These are phyloP conservation scores for Hypotaenidia okinawae DNA, from an alignment of 2,797 vertebrate genomes.

Conservation along the genomic window DNA sequence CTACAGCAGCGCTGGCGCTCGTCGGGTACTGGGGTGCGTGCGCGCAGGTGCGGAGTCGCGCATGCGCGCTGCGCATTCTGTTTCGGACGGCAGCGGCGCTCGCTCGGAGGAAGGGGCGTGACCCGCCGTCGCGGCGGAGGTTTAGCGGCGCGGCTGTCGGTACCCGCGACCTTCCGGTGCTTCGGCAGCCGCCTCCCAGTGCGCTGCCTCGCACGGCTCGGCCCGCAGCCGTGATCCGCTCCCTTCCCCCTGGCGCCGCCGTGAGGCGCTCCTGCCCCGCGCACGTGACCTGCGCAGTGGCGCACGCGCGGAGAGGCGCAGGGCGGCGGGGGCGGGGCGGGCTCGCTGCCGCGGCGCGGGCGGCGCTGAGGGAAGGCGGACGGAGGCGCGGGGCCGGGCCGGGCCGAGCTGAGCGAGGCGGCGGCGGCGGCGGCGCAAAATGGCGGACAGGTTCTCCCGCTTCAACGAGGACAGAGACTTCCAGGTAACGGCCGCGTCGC, in stretches of 20 bases:
- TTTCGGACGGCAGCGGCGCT: accelerated
- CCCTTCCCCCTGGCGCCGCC: not conserved
- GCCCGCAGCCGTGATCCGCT: too few species aligned
- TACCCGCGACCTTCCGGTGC: too few species aligned
- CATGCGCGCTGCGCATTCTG: not conserved
- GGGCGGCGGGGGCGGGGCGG: not conserved
- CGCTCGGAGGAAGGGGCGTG: too few species aligned
- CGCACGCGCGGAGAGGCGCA: not conserved
- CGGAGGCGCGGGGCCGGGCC: not conserved
- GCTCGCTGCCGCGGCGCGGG: not conserved
- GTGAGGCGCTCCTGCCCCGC: too few species aligned
- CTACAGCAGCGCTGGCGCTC: not conserved
- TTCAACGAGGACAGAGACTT: constrained; percentile 99
- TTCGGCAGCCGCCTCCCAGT: not conserved
- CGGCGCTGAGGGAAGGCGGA: constrained; percentile 41
- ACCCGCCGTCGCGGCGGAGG: not conserved
- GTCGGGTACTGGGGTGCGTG: not conserved
- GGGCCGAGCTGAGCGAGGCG: not conserved
- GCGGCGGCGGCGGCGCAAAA: constrained; percentile 81
- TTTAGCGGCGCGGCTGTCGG: not conserved
- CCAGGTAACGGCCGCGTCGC: constrained; percentile 84
- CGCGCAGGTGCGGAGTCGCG: not conserved
- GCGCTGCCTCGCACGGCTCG: too few species aligned
- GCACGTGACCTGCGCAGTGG: not conserved
- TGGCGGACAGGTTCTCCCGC: constrained; percentile 98